Conservation (phyloP, 2,113 vertebrate genomes). For the Corythoichthys intestinalis region DNA sequence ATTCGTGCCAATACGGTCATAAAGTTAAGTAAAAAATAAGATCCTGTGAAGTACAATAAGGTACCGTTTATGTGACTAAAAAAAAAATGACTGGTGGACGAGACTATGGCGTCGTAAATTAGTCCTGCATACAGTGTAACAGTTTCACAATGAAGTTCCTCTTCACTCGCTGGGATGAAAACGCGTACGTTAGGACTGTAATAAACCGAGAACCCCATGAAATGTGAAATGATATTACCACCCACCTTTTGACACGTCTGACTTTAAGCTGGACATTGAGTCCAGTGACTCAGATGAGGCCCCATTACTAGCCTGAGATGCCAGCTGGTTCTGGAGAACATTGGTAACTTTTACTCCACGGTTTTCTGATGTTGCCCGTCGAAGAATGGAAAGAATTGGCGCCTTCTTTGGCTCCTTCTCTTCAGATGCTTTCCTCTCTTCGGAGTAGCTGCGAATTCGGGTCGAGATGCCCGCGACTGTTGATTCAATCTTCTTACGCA, state of each 20-base stretch:
- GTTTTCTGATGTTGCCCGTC: conserved; percentile 84
- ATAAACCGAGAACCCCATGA: not conserved
- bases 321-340: conserved; percentile 81
- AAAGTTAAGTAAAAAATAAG: too few species aligned
- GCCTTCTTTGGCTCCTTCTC: conserved; percentile 68
- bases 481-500: conserved; percentile 88
- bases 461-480: conserved; percentile 88
- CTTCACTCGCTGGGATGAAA: not conserved
- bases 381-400: conserved; percentile 81
- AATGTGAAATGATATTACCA: not conserved
- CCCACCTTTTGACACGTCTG: conserved; percentile 68
- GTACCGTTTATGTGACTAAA: too few species aligned
- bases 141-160: not conserved
- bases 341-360: conserved; percentile 73
- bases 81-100: too few species aligned
- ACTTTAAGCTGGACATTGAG: conserved; percentile 80
- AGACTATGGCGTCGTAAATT: too few species aligned
- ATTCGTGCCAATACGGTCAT: too few species aligned
- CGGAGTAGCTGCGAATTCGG: conserved; percentile 82
- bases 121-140: not conserved
- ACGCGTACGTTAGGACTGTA: not conserved
- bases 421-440: conserved; percentile 75
- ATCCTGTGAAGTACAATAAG: too few species aligned
- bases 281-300: conserved; percentile 89
- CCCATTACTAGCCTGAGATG: conserved; percentile 67